Evolutionary conservation across 2,888 invertebrate species (phyloP).

Genomic region (Junonia oenone): DNA sequence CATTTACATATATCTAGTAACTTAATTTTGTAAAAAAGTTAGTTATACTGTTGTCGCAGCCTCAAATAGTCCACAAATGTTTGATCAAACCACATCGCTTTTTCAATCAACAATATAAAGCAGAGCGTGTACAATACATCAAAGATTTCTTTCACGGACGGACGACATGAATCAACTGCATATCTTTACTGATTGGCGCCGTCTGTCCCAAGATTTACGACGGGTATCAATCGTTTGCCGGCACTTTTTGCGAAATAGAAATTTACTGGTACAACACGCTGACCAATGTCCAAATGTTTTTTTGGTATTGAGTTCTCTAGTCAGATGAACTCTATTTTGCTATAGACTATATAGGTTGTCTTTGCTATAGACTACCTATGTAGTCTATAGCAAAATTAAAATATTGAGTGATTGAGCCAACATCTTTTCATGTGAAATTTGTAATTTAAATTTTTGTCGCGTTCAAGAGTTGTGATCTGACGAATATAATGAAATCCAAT

Average conservation of each 20-base stretch:
- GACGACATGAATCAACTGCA: not conserved
- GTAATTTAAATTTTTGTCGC: too few relatives aligned
- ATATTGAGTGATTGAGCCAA: too few relatives aligned
- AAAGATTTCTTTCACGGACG: not conserved
- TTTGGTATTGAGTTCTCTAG: not conserved
- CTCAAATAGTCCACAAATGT: not conserved
- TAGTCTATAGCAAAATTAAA: too few relatives aligned
- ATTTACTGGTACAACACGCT: not conserved
- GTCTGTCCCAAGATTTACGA: constrained; percentile 13
- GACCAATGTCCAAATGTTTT: not conserved
- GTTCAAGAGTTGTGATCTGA: too few relatives aligned
- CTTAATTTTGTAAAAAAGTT: too few relatives aligned
- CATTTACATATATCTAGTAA: too few relatives aligned
- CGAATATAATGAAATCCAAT: too few relatives aligned
- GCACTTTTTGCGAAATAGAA: constrained; percentile 5
- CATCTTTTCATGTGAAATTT: too few relatives aligned
- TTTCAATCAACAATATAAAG: not conserved
- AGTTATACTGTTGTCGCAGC: too few relatives aligned
- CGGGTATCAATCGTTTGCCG: constrained; percentile 8
- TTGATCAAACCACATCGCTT: not conserved
- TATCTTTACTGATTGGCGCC: constrained; percentile 11
- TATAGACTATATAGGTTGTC: too few relatives aligned
- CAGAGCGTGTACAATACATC: not conserved
- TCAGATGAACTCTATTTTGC: too few relatives aligned
- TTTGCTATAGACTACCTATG: too few relatives aligned